Evolutionary conservation across 2,888 invertebrate species (phyloP).

Genomic region (Trilocha varians): DNA sequence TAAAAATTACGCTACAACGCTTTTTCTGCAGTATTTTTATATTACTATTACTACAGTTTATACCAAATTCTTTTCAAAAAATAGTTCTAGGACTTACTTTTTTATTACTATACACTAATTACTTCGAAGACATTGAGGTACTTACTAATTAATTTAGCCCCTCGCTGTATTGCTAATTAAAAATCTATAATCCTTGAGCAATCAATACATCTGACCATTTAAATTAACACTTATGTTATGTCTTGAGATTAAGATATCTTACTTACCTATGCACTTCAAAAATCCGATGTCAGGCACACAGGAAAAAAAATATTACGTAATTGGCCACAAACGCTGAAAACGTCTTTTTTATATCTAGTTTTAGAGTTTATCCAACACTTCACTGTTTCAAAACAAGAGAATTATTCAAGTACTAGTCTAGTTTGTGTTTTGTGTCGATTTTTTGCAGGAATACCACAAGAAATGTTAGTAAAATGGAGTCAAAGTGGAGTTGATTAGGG

Average conservation of each 20-base stretch:
- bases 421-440: not conserved
- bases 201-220: not conserved
- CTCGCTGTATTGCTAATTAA: not conserved
- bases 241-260: not conserved
- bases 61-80: too few species aligned
- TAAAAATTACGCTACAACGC: too few species aligned
- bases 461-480: slow-evolving; percentile 61
- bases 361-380: slow-evolving; percentile 19
- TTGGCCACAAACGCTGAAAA: slow-evolving; percentile 12
- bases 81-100: too few species aligned
- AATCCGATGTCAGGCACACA: slow-evolving; percentile 8
- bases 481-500: slow-evolving; percentile 42
- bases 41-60: too few species aligned
- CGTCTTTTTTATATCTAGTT: slow-evolving; percentile 10
- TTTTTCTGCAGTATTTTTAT: too few species aligned
- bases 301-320: slow-evolving; percentile 35
- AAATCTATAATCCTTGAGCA: not conserved
- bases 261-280: slow-evolving; percentile 4
- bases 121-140: too few species aligned
- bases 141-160: too few species aligned
- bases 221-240: too few species aligned
- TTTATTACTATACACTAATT: too few species aligned
- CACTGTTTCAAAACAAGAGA: slow-evolving; percentile 4
- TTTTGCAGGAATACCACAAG: slow-evolving; percentile 12
- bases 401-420: not conserved